These are phyloP conservation scores for Hemitrygon akajei DNA, from an alignment of 2,797 vertebrate species.

Conservation along the genomic window DNA sequence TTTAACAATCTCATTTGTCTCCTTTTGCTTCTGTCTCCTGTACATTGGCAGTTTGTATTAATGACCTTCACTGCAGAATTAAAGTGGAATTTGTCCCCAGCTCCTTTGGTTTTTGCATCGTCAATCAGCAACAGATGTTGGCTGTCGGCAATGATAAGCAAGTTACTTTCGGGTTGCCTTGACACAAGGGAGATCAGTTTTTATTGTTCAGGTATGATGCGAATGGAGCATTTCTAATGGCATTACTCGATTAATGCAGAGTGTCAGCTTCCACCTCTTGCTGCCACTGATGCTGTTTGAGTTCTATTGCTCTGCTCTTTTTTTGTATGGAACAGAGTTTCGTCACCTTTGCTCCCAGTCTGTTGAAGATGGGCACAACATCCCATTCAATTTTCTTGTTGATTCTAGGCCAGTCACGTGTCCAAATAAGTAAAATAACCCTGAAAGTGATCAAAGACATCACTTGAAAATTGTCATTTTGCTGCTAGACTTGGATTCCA, in stretches of 20 bases:
- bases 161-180: neutral
- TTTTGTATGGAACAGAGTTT: neutral
- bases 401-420: neutral
- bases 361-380: neutral
- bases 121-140: conserved; percentile 15
- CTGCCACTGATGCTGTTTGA: too few species aligned
- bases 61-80: neutral
- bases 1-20: neutral
- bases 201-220: neutral
- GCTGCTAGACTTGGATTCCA: too few species aligned
- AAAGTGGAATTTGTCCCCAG: neutral
- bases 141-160: neutral
- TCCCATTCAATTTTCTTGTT: neutral
- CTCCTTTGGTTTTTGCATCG: neutral
- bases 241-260: neutral
- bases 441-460: neutral
- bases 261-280: too few species aligned
- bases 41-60: neutral
- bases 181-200: neutral
- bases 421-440: neutral
- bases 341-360: neutral
- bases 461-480: too few species aligned
- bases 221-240: neutral
- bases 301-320: too few species aligned
- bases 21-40: neutral